These are phyloP conservation scores for Dyspetes luteomarginatus DNA, from an alignment of 2,888 invertebrate genomes.

Conservation along the genomic window DNA sequence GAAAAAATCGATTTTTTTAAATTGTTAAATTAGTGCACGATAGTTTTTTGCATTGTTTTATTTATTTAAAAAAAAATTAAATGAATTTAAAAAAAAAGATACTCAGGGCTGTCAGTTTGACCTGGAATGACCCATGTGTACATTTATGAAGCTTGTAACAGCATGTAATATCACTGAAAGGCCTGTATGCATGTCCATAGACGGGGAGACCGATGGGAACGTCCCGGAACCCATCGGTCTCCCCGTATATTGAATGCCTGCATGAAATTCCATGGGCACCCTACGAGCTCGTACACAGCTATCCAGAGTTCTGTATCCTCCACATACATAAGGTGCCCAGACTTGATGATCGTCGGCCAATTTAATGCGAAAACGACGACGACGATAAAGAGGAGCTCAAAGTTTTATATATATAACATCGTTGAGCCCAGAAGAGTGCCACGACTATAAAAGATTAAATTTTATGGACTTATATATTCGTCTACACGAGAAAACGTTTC, in stretches of 20 bases:
- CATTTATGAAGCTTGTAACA: neutral
- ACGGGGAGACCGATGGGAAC: too few relatives aligned
- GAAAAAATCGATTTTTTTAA: too few relatives aligned
- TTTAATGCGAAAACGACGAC: constrained; percentile 44
- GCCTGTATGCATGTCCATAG: neutral
- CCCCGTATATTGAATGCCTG: constrained; percentile 54
- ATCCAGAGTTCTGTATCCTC: constrained; percentile 9
- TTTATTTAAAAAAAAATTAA: too few relatives aligned
- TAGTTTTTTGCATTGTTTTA: too few relatives aligned
- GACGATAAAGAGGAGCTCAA: constrained; percentile 32
- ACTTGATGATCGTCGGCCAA: constrained; percentile 30
- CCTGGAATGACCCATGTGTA: too few relatives aligned
- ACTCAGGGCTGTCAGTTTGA: too few relatives aligned
- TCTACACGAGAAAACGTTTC: too few relatives aligned
- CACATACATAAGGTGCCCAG: neutral
- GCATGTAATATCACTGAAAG: constrained; percentile 6
- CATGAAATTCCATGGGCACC: constrained; percentile 66
- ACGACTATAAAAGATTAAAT: constrained; percentile 63
- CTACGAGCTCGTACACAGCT: too few relatives aligned
- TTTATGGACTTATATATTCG: too few relatives aligned
- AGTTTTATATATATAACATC: neutral
- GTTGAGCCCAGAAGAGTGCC: constrained; percentile 15
- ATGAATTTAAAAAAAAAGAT: too few relatives aligned
- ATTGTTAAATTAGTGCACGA: too few relatives aligned
- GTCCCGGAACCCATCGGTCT: too few relatives aligned